Evolutionary conservation across 92 coral and sea anemone species (phyloP).

Genomic region (Zoanthus solanderi): DNA sequence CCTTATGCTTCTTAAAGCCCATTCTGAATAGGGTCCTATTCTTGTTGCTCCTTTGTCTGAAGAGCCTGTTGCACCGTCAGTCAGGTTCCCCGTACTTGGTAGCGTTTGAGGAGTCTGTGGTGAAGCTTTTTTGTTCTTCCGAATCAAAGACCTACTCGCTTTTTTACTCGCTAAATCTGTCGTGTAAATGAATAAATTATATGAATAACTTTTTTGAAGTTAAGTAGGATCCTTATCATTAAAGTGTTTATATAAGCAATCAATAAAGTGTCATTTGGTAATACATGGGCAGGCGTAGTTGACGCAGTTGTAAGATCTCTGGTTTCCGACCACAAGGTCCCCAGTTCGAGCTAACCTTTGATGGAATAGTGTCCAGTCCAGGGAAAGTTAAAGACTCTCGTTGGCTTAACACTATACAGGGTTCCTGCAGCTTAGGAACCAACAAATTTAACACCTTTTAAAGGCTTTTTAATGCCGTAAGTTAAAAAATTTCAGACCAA

Average conservation of each 20-base stretch:
- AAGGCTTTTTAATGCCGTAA: too few relatives aligned
- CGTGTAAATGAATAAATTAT: background rate
- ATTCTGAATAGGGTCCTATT: constrained; percentile 27
- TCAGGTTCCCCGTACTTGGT: background rate
- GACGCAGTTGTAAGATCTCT: too few relatives aligned
- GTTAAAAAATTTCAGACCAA: too few relatives aligned
- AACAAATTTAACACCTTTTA: too few relatives aligned
- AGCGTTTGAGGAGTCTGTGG: constrained; percentile 1
- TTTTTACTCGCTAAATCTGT: constrained; percentile 7
- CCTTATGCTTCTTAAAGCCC: constrained; percentile 18
- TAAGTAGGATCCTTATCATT: background rate
- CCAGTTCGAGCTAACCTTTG: too few relatives aligned
- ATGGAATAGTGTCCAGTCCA: too few relatives aligned
- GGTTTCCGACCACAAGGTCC: too few relatives aligned
- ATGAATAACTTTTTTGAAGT: background rate
- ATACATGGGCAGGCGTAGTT: too few relatives aligned
- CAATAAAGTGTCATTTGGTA: too few relatives aligned
- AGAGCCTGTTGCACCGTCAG: background rate
- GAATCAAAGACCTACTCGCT: constrained; percentile 5
- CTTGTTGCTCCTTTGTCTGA: background rate
- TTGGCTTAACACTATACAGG: too few relatives aligned
- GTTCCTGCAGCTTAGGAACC: too few relatives aligned
- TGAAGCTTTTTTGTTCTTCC: constrained; percentile 13
- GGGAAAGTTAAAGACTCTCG: too few relatives aligned
- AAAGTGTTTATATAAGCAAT: background rate